A percentile compares a stretch with the other conserved stretches of the same genome.
Conservation (phyloP, 2,797 vertebrate genomes). For the Cirrhinus mrigala region DNA sequence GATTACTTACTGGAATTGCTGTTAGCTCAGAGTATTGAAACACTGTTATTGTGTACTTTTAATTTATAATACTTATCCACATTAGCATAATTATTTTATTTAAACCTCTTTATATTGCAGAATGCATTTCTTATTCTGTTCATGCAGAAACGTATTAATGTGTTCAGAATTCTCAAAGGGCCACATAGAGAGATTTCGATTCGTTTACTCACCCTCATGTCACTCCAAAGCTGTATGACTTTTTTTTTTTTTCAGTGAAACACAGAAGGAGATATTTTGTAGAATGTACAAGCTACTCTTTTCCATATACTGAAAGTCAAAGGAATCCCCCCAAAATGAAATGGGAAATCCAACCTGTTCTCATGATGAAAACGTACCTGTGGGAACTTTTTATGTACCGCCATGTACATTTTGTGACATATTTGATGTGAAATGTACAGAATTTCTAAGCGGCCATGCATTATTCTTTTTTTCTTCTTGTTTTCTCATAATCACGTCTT, state of each 20-base stretch:
- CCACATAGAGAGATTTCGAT: neutral
- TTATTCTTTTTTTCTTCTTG: no score
- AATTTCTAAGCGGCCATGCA: no score
- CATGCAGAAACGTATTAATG: neutral
- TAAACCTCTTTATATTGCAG: neutral
- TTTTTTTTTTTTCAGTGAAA: neutral
- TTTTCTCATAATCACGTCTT: no score
- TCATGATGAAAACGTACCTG: no score
- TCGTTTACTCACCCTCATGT: neutral
- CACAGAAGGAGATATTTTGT: neutral
- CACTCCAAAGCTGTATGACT: neutral
- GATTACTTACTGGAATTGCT: conserved; percentile 25
- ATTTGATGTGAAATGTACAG: no score
- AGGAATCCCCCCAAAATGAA: neutral
- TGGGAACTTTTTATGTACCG: no score
- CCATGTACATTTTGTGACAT: no score
- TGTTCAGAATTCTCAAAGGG: conserved; percentile 3
- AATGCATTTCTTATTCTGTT: conserved; percentile 8
- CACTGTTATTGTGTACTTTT: conserved; percentile 29
- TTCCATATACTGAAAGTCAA: neutral
- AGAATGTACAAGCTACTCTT: neutral
- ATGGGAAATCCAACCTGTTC: neutral
- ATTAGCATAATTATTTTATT: conserved; percentile 31
- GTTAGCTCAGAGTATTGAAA: conserved; percentile 16
- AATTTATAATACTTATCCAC: conserved; percentile 3